Conservation (phyloP, 2,888 invertebrate species). For the Dolomedes plantarius region DNA sequence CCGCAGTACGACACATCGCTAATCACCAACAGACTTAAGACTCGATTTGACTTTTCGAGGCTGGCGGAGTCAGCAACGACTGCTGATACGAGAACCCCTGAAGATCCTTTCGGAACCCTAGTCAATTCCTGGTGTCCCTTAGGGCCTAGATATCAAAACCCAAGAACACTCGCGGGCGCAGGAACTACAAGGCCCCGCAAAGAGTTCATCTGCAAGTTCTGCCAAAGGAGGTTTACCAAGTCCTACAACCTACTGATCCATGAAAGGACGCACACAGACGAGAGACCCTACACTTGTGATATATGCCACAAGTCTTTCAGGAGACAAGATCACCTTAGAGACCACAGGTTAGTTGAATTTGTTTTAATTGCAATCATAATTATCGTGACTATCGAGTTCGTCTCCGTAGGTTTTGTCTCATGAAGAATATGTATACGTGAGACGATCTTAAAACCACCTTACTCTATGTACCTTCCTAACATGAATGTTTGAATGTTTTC, state of each 20-base stretch:
- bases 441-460: too few relatives aligned
- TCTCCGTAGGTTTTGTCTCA: too few relatives aligned
- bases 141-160: conserved; percentile 17
- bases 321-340: conserved; percentile 94
- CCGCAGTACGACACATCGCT: conserved; percentile 24
- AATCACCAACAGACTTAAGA: neutral
- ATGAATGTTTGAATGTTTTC: too few relatives aligned
- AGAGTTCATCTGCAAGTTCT: conserved; percentile 98
- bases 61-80: conserved; percentile 76
- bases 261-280: conserved; percentile 97
- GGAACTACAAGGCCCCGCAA: conserved; percentile 86
- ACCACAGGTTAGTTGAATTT: conserved; percentile 85
- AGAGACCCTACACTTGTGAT: conserved; percentile 97
- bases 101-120: conserved; percentile 43
- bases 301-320: conserved; percentile 98
- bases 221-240: conserved; percentile 98
- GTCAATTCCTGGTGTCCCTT: conserved; percentile 43
- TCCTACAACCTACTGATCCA: conserved; percentile 98
- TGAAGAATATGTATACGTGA: too few relatives aligned
- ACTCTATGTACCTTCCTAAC: too few relatives aligned
- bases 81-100: conserved; percentile 50
- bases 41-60: conserved; percentile 76
- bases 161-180: neutral
- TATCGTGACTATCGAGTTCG: too few relatives aligned
- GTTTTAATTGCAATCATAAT: neutral